Base-by-base conservation (phyloP, 1,140 invertebrate species). In the Parapsyche elsis region DNA sequence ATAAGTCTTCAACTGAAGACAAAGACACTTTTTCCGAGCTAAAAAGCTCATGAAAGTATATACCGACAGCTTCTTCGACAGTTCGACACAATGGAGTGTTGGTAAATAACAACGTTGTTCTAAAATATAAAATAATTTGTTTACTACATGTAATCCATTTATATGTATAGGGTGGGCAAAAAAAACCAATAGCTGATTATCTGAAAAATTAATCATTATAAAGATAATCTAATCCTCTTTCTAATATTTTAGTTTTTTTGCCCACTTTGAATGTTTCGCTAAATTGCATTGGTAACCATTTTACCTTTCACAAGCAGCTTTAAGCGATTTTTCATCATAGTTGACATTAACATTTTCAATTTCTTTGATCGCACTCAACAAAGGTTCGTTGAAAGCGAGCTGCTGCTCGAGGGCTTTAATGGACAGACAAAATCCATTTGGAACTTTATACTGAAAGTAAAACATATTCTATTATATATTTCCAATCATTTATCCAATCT, bases 351-450 rank as follows among this genome's bases (percentile, higher is more conserved):
- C 84, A 38, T 84, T 80, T 75, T 86, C 85, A 16, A 90, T 88
- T 24, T 85, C 84, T 38, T 84, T 1, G 19, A 90, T 85, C 57
- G 86, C 85, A 10, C 85, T 70, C 49, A 84, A 77, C 45, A 93
- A 83, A 59, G 85, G 80, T 12, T 84, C 80, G 76, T 86, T 87
- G 80, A 10, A 78, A 71, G 86, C 86, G 45, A 93, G 76, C 81
- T 93, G 91, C 38, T 85, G 85, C 23, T 91, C 86, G 45, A 92
- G 89, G 0, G 92, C 91, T 57, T 85, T 83, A 0, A 89, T 88
- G 1, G 92, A 93, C 0, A 94, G 76, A 80, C 92, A 92, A 80
- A 92, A 91, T 19, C 92, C 92, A 75, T 87, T 87, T 1, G 92
- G 92, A 0, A 92, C 90, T 46, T 76, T 67, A 64, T 88, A 89